Base-by-base conservation (phyloP, 1,140 invertebrate species). In the Drosophila ironensis region DNA sequence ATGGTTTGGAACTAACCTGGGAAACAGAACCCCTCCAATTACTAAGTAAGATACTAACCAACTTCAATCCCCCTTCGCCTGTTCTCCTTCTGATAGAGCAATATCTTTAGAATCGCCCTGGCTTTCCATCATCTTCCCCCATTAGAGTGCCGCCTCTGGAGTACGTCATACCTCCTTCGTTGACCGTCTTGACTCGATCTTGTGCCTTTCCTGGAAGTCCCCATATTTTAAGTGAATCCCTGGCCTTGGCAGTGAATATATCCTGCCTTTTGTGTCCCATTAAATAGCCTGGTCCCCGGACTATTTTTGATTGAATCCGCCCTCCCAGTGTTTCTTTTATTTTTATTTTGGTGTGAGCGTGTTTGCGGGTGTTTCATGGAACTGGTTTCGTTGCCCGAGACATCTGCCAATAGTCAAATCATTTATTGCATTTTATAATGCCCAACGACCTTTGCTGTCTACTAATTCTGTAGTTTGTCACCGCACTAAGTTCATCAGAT, bases 371-470 rank as follows among this genome's bases (percentile, higher is more conserved):
- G n/a, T 27, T 27, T 9, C n/a, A 9, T 27, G 25, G 68, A 69
- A 54, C 66, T 14, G 63, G 50, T 60, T 74, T 61, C 24, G 16
- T 40, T 45, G 19, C 14, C 7, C 17, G 24, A 45, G 11, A 50
- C 17, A 44, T 33, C 14, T 33, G n/a, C n/a, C 28, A 33, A 12
- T 2, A 33, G n/a, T 8, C 4, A 12, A 12, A 12, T 33, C 4
- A 12, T 12, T 12, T 5, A 4, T 12, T 12, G n/a, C 64, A 63
- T 59, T 59, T 48, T 59, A 41, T 42, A 51, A 52, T 68, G 68
- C 61, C 56, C 67, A 61, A 72, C 70, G 72, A 74, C 72, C 72
- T 74, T 72, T 74, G 47, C 28, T 6, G 28, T 30, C 17, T n/a
- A 14, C 16, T 8, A 12, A 7, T 19, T 17, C 14, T 17, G 6